These are phyloP conservation scores for Pantherophis guttatus DNA, from an alignment of 2,113 vertebrate genomes.

Conservation along the genomic window DNA sequence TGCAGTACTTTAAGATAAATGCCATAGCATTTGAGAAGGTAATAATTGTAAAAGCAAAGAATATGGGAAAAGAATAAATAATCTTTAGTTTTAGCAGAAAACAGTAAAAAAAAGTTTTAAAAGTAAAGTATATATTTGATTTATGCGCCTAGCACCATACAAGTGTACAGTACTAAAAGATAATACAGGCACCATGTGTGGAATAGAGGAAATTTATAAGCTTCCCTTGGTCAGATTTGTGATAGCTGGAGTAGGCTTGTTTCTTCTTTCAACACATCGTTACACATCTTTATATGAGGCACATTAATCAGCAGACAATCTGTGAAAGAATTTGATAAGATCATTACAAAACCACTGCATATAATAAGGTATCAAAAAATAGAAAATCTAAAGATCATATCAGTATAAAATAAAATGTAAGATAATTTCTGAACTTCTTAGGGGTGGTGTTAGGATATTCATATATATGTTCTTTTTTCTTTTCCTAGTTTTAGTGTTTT, in stretches of 20 bases:
- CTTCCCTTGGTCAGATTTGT: background rate
- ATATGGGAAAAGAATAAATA: background rate
- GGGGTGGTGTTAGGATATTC: background rate
- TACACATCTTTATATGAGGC: background rate
- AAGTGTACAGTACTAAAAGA: background rate
- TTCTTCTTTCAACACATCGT: background rate
- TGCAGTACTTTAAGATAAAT: background rate
- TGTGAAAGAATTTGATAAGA: background rate
- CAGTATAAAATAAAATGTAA: background rate
- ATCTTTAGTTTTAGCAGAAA: background rate
- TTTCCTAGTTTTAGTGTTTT: background rate
- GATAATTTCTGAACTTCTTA: background rate
- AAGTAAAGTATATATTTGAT: background rate
- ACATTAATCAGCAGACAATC: background rate
- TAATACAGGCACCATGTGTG: background rate
- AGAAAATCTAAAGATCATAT: background rate
- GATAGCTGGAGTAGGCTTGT: background rate
- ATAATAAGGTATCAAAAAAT: background rate
- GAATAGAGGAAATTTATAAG: background rate
- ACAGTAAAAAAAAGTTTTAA: background rate
- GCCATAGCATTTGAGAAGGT: background rate
- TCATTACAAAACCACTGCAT: background rate
- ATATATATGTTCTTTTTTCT: background rate
- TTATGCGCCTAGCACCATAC: background rate
- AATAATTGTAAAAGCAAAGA: slow-evolving; percentile 12